phyloP scores from a whole-genome alignment of 2,113 vertebrate species.

The Alosa alosa region DNA sequence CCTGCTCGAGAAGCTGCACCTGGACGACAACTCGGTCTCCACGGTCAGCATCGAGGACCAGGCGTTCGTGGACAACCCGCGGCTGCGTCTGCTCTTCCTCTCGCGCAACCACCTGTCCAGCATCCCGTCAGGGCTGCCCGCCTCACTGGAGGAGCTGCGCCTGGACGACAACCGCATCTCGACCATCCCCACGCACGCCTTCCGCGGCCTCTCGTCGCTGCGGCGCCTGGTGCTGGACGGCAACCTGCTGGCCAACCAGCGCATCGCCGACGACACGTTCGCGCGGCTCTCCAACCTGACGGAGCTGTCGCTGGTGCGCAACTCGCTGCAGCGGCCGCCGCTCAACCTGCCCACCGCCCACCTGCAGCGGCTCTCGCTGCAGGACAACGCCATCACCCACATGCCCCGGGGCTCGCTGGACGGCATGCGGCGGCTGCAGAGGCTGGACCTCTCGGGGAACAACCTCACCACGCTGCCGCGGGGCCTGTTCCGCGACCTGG shows the following conservation, averaged over 20 bases:
- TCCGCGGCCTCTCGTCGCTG: conserved; percentile 82
- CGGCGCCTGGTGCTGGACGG: conserved; percentile 89
- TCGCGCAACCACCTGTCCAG: conserved; percentile 93
- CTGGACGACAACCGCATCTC: conserved; percentile 94
- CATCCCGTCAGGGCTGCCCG: conserved; percentile 87
- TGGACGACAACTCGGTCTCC: conserved; percentile 94
- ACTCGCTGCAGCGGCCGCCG: conserved; percentile 85
- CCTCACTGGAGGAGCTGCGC: conserved; percentile 86
- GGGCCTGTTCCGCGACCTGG: conserved; percentile 87
- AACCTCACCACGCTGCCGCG: conserved; percentile 88
- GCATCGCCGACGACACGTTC: conserved; percentile 94
- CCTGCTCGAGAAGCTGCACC: conserved; percentile 85
- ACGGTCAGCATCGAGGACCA: conserved; percentile 93
- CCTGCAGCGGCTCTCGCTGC: conserved; percentile 84
- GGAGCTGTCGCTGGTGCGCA: conserved; percentile 87
- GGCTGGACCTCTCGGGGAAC: conserved; percentile 90
- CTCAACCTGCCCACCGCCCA: conserved; percentile 81
- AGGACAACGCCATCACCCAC: conserved; percentile 90
- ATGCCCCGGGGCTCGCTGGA: conserved; percentile 83
- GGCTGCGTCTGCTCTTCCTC: conserved; percentile 83
- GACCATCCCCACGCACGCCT: conserved; percentile 89
- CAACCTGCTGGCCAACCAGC: conserved; percentile 91
- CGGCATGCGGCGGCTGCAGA: conserved; percentile 79
- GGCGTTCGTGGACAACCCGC: conserved; percentile 84
- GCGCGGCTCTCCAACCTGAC: conserved; percentile 87